Conservation (phyloP, 2,113 vertebrate genomes). For the Saguinus midas region DNA sequence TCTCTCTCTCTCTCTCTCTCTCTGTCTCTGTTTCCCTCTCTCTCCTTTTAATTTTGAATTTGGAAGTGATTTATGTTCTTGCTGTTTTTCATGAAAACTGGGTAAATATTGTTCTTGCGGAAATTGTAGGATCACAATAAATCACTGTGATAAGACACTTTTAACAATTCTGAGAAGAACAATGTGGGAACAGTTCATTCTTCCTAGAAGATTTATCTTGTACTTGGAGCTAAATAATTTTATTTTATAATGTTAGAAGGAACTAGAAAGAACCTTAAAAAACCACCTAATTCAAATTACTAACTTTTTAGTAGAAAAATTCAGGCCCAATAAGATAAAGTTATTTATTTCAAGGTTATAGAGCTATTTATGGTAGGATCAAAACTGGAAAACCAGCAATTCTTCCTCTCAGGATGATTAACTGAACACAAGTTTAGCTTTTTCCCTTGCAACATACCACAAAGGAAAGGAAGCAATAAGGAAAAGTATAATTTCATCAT, state of each 20-base stretch:
- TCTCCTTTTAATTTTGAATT: background rate
- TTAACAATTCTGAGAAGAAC: slow-evolving; percentile 2
- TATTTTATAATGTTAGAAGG: background rate
- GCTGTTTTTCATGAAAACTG: slow-evolving; percentile 17
- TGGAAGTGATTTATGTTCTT: background rate
- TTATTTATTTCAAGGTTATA: background rate
- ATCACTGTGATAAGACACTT: background rate
- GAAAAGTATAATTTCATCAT: background rate
- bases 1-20: background rate
- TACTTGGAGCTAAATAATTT: background rate
- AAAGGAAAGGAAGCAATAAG: background rate
- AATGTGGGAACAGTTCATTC: background rate
- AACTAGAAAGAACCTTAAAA: background rate
- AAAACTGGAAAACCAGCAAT: background rate
- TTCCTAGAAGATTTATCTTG: background rate
- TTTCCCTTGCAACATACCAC: background rate
- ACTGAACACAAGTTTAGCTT: background rate
- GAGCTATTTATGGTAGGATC: background rate
- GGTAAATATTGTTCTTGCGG: background rate
- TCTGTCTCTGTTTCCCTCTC: background rate
- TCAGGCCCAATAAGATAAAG: background rate
- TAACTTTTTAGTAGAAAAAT: background rate
- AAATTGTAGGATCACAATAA: background rate
- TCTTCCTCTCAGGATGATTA: background rate
- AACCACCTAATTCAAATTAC: background rate